Conservation (phyloP, 1,140 invertebrate genomes). For the Cylas formicarius region DNA sequence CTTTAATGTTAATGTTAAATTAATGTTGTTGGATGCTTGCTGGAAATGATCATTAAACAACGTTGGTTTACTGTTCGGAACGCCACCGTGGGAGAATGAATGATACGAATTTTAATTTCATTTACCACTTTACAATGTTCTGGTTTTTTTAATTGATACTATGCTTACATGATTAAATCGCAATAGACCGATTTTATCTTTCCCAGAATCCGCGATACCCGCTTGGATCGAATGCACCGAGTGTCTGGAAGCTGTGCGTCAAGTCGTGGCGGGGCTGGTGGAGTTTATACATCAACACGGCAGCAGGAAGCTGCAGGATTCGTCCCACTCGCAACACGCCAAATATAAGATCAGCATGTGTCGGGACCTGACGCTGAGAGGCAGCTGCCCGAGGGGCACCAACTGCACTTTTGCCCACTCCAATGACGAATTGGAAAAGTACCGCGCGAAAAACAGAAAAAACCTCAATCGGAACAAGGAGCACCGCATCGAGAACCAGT, state of each 20-base stretch:
- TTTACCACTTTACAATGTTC: not conserved
- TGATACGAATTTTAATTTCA: too few species aligned
- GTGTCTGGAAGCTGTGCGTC: slow-evolving; percentile 71
- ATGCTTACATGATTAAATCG: not conserved
- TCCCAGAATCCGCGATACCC: slow-evolving; percentile 59
- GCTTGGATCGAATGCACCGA: slow-evolving; percentile 67
- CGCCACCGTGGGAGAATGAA: too few species aligned
- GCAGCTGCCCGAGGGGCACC: slow-evolving; percentile 75
- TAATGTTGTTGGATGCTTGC: too few species aligned
- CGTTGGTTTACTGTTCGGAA: too few species aligned
- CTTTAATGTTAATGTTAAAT: too few species aligned
- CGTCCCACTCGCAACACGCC: slow-evolving; percentile 54
- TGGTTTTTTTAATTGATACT: not conserved
- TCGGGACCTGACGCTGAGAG: slow-evolving; percentile 68
- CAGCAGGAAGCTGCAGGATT: slow-evolving; percentile 54
- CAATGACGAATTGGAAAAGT: slow-evolving; percentile 79
- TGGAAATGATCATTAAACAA: too few species aligned
- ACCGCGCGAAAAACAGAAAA: slow-evolving; percentile 53
- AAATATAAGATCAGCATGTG: slow-evolving; percentile 92
- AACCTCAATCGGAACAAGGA: slow-evolving; percentile 40
- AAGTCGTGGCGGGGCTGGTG: slow-evolving; percentile 76
- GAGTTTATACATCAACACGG: slow-evolving; percentile 78
- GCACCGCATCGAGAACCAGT: slow-evolving; percentile 34
- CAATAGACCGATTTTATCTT: not conserved
- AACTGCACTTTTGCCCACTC: slow-evolving; percentile 90